Percentiles rank a stretch among this genome's conserved stretches.
Conservation (phyloP, 2,888 invertebrate genomes). For the Nemurella pictetii region DNA sequence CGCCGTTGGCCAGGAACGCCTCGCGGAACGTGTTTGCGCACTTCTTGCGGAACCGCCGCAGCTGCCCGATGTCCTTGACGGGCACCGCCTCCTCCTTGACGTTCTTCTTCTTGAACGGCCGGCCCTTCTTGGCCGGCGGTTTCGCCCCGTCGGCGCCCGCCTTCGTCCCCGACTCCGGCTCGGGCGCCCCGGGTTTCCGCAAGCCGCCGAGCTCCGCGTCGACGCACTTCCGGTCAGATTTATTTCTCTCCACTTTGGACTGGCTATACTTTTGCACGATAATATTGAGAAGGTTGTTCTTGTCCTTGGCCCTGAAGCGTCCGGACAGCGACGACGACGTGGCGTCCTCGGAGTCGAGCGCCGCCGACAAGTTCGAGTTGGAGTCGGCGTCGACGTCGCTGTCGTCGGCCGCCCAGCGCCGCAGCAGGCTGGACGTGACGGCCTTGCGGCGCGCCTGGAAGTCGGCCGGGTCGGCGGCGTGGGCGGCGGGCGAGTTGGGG, state of each 20-base stretch:
- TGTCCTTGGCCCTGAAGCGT: slow-evolving; percentile 54
- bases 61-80: slow-evolving; percentile 58
- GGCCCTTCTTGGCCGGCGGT: slow-evolving; percentile 41
- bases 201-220: neutral
- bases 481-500: slow-evolving; percentile 57
- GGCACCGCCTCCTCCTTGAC: slow-evolving; percentile 18
- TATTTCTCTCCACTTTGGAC: slow-evolving; percentile 55
- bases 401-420: slow-evolving; percentile 32
- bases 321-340: slow-evolving; percentile 67
- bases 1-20: slow-evolving; percentile 65
- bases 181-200: slow-evolving; percentile 35
- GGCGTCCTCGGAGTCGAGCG: slow-evolving; percentile 64
- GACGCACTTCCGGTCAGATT: slow-evolving; percentile 52
- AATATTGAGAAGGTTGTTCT: slow-evolving; percentile 63
- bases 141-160: slow-evolving; percentile 60
- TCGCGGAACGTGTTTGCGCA: slow-evolving; percentile 68
- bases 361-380: slow-evolving; percentile 61
- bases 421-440: slow-evolving; percentile 7
- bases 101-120: slow-evolving; percentile 21
- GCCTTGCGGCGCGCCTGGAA: slow-evolving; percentile 26
- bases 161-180: slow-evolving; percentile 64
- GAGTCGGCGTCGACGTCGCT: slow-evolving; percentile 55
- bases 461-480: slow-evolving; percentile 35
- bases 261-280: slow-evolving; percentile 67
- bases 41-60: slow-evolving; percentile 69